These are phyloP conservation scores for Seriola rivoliana DNA, from an alignment of 2,113 vertebrate genomes.

Conservation along the genomic window DNA sequence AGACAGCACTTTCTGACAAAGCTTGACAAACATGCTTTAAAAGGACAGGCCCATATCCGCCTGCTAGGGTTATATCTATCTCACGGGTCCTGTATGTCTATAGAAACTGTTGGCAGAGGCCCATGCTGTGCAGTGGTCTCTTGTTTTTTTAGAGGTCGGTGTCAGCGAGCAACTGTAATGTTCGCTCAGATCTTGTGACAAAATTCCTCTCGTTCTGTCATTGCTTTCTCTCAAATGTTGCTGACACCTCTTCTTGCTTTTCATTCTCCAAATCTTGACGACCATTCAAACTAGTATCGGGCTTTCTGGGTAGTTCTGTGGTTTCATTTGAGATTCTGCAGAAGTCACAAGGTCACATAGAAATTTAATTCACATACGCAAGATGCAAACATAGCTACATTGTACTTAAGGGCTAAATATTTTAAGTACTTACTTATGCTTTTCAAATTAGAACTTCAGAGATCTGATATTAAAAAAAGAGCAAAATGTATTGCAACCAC, in stretches of 20 bases:
- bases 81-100: background rate
- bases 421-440: background rate
- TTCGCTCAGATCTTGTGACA: background rate
- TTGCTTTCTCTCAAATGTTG: background rate
- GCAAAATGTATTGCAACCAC: background rate
- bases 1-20: background rate
- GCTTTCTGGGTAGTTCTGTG: background rate
- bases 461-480: background rate
- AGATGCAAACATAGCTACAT: background rate
- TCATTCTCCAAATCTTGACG: background rate
- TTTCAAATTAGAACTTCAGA: background rate
- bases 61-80: background rate
- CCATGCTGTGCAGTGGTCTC: background rate
- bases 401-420: background rate
- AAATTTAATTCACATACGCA: background rate
- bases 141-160: background rate
- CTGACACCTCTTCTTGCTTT: background rate
- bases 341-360: constrained; percentile 2
- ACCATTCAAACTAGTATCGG: background rate
- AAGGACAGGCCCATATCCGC: background rate
- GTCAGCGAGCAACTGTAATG: background rate
- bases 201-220: background rate
- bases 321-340: background rate
- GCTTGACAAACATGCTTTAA: background rate
- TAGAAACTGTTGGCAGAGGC: background rate